Base-by-base conservation (phyloP, 2,888 invertebrate species). In the Dryocosmus kuriphilus region DNA sequence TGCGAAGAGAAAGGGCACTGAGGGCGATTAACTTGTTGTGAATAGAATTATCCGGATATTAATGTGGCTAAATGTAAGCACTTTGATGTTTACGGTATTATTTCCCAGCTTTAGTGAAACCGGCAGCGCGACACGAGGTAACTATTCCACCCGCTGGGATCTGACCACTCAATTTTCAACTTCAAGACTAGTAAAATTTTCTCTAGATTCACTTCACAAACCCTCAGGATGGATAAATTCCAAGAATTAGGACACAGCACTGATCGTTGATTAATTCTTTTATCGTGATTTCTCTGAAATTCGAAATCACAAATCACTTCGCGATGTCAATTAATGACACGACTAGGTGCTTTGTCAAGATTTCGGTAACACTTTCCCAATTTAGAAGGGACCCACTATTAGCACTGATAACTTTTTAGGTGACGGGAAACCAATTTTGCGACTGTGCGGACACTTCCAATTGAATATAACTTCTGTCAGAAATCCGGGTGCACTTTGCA, bases 1-100 rank as follows among this genome's bases (percentile, higher is more conserved):
- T 62, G 74, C 51, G 14, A 41, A 74, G 27, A 63, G 62, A 51
- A 74, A 27, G 67, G 1, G 71, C 32, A 38, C 71, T 51, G 77
- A 74, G 61, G 76, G 51, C 80, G 80, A 82, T 83, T 83, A 82
- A 79, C 77, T 79, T 78, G 79, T 79, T 78, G 79, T 80, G 80
- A 80, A 83, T 84, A 78, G 75, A 84, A 81, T 85, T 80, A 80
- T 71, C 76, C 77, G 63, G 60, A 51, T 79, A 80, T 81, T 79
- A 78, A 81, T 82, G 78, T 67, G 38, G 73, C 77, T 77, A 55
- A 75, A 76, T 78, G 19, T 55, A 73, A 46, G 75, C 75, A 75
- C 78, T 73, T 65, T 67, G 11, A 62, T 57, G 55, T 8, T 55
- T 38, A 27, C 77, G 8, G 19, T 65, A 65, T 65, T 76, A 57